A percentile compares a stretch with the other conserved stretches of the same genome.
phyloP scores from a whole-genome alignment of 2,888 invertebrate genomes.

The Amphipyra berbera region DNA sequence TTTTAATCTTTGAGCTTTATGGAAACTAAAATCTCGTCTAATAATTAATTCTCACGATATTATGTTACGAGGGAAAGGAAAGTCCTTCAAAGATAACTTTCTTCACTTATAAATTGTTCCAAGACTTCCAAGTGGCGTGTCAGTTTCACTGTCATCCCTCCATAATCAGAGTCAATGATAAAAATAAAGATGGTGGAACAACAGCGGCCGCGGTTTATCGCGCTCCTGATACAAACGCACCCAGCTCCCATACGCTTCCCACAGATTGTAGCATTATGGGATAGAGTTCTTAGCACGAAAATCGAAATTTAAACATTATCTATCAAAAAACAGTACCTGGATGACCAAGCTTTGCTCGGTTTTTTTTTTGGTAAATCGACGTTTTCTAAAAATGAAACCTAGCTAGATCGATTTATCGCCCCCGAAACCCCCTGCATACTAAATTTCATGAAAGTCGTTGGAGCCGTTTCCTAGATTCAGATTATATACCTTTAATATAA shows the following conservation, averaged over 20 bases:
- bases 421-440: no score
- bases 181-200: constrained; percentile 47
- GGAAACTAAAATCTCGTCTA: no score
- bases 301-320: no score
- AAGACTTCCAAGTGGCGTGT: constrained; percentile 16
- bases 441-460: no score
- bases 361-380: no score
- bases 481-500: no score
- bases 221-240: constrained; percentile 36
- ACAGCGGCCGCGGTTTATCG: constrained; percentile 43
- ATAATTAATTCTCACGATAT: neutral
- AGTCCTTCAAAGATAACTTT: neutral
- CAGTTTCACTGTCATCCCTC: constrained; percentile 46
- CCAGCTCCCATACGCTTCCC: constrained; percentile 7
- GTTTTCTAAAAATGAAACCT: no score
- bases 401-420: no score
- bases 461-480: no score
- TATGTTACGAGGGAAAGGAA: neutral
- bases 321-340: no score
- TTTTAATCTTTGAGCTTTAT: no score
- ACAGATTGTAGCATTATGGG: constrained; percentile 45
- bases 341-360: no score
- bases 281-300: neutral
- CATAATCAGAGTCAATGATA: constrained; percentile 61
- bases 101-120: constrained; percentile 10